Conservation (phyloP, 2,797 vertebrate genomes). For the Champsocephalus esox region DNA sequence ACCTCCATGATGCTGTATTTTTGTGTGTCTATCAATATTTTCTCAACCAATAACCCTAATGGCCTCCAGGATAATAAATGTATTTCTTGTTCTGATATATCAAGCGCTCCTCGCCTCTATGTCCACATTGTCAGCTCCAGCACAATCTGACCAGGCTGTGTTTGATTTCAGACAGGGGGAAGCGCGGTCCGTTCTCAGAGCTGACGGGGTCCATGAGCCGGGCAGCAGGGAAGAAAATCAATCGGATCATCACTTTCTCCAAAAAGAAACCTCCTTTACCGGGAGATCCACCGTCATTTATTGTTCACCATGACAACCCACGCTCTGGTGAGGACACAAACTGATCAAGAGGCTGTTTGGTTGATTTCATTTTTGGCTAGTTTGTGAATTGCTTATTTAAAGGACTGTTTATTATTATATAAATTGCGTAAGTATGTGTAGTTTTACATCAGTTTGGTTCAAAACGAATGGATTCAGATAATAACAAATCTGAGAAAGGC, state of each 20-base stretch:
- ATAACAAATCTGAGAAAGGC: background rate
- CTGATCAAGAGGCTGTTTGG: background rate
- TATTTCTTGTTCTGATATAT: background rate
- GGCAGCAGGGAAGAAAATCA: slow-evolving; percentile 96
- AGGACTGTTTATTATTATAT: background rate
- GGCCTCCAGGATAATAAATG: too few relatives aligned
- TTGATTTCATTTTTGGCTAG: slow-evolving; percentile 3
- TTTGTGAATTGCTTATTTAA: background rate
- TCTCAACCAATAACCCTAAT: too few relatives aligned
- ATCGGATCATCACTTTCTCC: slow-evolving; percentile 97
- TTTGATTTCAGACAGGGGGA: slow-evolving; percentile 86
- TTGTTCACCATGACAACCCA: slow-evolving; percentile 89
- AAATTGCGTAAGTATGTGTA: background rate
- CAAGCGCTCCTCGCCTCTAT: background rate
- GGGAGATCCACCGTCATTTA: slow-evolving; percentile 83
- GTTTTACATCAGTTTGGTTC: background rate
- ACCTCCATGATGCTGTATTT: background rate
- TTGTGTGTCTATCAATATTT: too few relatives aligned
- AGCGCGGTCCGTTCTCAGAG: slow-evolving; percentile 93
- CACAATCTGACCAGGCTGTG: slow-evolving; percentile 13
- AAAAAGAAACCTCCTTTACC: slow-evolving; percentile 91
- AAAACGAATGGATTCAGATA: background rate
- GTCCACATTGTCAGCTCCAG: background rate
- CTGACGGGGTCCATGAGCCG: slow-evolving; percentile 96
- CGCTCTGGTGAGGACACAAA: slow-evolving; percentile 88